phyloP scores from a whole-genome alignment of 1,140 invertebrate genomes.

The Saccostrea cuccullata region DNA sequence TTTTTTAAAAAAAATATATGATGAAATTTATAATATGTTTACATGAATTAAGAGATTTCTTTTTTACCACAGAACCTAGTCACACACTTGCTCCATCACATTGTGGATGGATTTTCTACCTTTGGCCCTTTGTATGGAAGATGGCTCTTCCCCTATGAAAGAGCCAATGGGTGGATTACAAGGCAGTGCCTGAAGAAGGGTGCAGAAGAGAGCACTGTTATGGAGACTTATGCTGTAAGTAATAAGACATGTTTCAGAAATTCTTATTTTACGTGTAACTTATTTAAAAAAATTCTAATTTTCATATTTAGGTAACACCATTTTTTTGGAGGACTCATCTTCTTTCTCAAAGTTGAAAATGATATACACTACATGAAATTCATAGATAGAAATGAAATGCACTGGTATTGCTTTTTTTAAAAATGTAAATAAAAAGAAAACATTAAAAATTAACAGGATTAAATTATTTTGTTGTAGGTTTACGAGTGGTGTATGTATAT shows the following conservation, averaged over 20 bases:
- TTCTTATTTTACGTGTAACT: no score
- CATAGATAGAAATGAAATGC: no score
- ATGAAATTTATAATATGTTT: no score
- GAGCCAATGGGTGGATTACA: slow-evolving; percentile 36
- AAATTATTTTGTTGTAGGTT: not conserved
- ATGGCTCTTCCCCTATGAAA: slow-evolving; percentile 21
- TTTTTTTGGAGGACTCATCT: no score
- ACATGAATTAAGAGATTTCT: not conserved
- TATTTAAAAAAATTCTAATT: no score
- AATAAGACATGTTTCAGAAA: not conserved
- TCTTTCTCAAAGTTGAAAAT: no score
- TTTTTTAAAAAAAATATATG: no score
- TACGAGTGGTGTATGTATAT: slow-evolving; percentile 21
- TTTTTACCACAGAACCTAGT: slow-evolving; percentile 34
- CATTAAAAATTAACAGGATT: no score
- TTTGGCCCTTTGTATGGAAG: slow-evolving; percentile 39
- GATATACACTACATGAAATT: no score
- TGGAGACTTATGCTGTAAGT: slow-evolving; percentile 24
- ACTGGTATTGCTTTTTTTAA: no score
- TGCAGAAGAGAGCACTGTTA: not conserved
- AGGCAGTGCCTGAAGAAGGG: slow-evolving; percentile 16
- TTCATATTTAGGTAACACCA: no score
- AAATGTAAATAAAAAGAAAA: no score
- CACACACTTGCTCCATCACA: slow-evolving; percentile 38
- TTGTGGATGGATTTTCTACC: not conserved